Evolutionary conservation across 2,888 invertebrate genomes (phyloP).

Genomic region (Tenthredo notha): DNA sequence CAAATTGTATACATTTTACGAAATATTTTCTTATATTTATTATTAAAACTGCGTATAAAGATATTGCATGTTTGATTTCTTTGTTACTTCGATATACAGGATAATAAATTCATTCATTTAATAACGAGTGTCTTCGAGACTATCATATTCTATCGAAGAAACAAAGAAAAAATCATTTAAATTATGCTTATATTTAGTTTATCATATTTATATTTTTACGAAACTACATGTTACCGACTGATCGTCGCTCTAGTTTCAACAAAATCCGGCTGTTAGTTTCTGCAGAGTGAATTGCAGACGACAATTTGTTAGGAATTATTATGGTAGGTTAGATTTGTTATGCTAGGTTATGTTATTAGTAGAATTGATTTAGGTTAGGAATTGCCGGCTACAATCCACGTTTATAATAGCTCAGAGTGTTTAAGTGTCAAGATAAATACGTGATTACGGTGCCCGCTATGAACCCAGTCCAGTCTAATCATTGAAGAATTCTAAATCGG

Average conservation of each 20-base stretch:
- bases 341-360: not conserved
- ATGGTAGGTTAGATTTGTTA: conserved; percentile 4
- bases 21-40: too few relatives aligned
- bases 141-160: too few relatives aligned
- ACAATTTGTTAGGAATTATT: not conserved
- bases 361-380: not conserved
- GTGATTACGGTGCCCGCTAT: not conserved
- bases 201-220: too few relatives aligned
- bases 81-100: too few relatives aligned
- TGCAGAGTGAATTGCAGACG: not conserved
- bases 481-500: not conserved
- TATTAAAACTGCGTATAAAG: not conserved
- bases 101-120: not conserved
- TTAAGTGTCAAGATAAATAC: not conserved
- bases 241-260: not conserved
- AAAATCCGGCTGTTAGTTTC: not conserved
- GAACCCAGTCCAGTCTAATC: not conserved
- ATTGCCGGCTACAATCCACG: not conserved
- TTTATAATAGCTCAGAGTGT: not conserved
- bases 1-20: too few relatives aligned
- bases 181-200: too few relatives aligned
- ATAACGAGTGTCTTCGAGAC: too few relatives aligned
- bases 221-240: not conserved
- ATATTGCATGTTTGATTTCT: not conserved
- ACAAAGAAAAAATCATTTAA: too few relatives aligned